These are phyloP conservation scores for Pongo pygmaeus DNA, from an alignment of 2,113 vertebrate genomes.

Conservation along the genomic window DNA sequence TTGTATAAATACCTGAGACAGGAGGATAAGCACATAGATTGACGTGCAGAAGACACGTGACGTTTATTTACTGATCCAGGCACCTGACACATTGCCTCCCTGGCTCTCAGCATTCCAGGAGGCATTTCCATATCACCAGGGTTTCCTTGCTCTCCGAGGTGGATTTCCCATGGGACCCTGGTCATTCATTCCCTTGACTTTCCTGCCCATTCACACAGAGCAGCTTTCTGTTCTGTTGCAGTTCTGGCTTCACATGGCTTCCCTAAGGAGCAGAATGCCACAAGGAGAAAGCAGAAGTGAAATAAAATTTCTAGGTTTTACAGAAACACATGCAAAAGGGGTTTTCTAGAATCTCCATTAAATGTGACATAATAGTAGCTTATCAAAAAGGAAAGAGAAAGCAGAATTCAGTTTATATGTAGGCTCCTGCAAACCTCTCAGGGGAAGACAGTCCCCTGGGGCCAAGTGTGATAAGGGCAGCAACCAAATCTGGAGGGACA, in stretches of 20 bases:
- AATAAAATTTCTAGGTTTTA: background rate
- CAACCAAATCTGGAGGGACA: no score
- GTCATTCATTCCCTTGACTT: background rate
- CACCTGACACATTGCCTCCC: background rate
- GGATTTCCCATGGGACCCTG: background rate
- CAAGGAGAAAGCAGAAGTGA: background rate
- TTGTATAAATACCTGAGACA: background rate
- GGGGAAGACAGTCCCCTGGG: background rate
- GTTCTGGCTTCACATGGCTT: background rate
- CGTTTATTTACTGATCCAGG: background rate
- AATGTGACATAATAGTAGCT: background rate
- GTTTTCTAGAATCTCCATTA: background rate
- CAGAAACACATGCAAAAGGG: background rate
- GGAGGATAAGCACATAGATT: no score
- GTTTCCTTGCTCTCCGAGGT: background rate
- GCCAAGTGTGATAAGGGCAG: background rate
- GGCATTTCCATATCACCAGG: background rate
- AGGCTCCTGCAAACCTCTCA: background rate
- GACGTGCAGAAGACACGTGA: background rate
- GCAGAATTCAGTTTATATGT: background rate
- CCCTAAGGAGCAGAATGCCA: background rate
- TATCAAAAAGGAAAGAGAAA: background rate
- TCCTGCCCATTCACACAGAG: background rate
- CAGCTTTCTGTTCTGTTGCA: background rate
- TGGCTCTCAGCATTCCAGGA: background rate